Evolutionary conservation across 1,140 invertebrate genomes (phyloP).

Genomic region (Drosophila carrolli): DNA sequence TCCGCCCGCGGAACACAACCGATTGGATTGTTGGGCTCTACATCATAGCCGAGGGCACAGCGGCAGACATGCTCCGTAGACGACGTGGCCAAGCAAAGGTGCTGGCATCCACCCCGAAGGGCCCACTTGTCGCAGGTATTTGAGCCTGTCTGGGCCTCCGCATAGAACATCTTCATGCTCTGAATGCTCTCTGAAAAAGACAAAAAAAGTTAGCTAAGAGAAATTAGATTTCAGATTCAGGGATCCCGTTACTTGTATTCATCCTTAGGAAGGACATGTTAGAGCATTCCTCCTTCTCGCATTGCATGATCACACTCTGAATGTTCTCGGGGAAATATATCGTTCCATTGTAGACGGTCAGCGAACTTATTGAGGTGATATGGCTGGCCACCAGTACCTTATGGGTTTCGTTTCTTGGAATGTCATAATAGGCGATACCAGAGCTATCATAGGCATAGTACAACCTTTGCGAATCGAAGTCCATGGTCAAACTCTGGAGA

Average conservation of each 20-base stretch:
- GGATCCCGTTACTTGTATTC: constrained; percentile 86
- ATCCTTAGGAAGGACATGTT: constrained; percentile 81
- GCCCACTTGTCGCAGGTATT: constrained; percentile 85
- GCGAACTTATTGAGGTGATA: constrained; percentile 74
- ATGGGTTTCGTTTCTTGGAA: constrained; percentile 85
- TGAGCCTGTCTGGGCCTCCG: constrained; percentile 86
- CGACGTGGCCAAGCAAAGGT: constrained; percentile 91
- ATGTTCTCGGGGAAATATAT: constrained; percentile 83
- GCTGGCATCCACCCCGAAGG: constrained; percentile 88
- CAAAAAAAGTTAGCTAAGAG: neutral
- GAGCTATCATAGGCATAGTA: constrained; percentile 89
- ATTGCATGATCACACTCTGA: constrained; percentile 77
- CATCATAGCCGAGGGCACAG: constrained; percentile 91
- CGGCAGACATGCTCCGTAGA: constrained; percentile 87
- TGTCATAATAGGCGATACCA: constrained; percentile 89
- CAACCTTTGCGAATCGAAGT: constrained; percentile 87
- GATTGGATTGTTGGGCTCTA: constrained; percentile 85
- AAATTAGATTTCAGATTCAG: too few species aligned
- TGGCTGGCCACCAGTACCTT: constrained; percentile 64
- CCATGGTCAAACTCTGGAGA: constrained; percentile 87
- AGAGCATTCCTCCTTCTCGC: constrained; percentile 74
- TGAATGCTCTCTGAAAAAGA: constrained; percentile 86
- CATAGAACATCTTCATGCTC: constrained; percentile 90
- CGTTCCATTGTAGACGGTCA: constrained; percentile 80
- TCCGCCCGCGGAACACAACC: constrained; percentile 86